Evolutionary conservation across 2,113 vertebrate species (phyloP).

Genomic region (Nipponia nippon): DNA sequence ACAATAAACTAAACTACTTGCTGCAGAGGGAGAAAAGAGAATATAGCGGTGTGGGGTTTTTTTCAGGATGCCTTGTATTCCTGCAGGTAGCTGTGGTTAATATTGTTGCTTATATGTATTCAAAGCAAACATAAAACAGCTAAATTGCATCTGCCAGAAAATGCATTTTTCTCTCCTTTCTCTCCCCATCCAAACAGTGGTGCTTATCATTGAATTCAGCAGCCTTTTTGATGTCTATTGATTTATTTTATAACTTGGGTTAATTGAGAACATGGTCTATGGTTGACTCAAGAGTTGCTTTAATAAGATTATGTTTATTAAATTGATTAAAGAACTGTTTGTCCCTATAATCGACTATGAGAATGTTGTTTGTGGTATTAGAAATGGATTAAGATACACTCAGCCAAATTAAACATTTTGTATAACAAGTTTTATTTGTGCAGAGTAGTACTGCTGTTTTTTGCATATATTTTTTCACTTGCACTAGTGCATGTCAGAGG

Average conservation of each 20-base stretch:
- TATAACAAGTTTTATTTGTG: neutral
- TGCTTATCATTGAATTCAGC: conserved; percentile 1
- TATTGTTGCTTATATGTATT: neutral
- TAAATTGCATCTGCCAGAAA: neutral
- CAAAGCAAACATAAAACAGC: neutral
- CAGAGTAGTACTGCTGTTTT: neutral
- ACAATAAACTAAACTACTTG: neutral
- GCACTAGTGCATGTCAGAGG: neutral
- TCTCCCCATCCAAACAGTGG: neutral
- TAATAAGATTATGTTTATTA: conserved; percentile 58
- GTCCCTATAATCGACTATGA: neutral
- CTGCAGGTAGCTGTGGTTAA: neutral
- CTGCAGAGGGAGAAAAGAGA: accelerated
- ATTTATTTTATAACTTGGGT: conserved; percentile 32
- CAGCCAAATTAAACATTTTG: neutral
- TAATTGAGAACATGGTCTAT: conserved; percentile 46
- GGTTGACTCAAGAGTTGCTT: conserved; percentile 25
- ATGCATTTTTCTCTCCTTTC: neutral
- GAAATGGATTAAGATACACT: conserved; percentile 35
- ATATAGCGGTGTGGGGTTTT: neutral
- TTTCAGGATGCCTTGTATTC: neutral
- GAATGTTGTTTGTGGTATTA: conserved; percentile 40
- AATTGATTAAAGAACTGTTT: conserved; percentile 53
- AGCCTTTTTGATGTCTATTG: neutral
- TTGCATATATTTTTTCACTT: neutral